Conservation (phyloP, 1,140 invertebrate genomes). For the Drosophila miranda region DNA sequence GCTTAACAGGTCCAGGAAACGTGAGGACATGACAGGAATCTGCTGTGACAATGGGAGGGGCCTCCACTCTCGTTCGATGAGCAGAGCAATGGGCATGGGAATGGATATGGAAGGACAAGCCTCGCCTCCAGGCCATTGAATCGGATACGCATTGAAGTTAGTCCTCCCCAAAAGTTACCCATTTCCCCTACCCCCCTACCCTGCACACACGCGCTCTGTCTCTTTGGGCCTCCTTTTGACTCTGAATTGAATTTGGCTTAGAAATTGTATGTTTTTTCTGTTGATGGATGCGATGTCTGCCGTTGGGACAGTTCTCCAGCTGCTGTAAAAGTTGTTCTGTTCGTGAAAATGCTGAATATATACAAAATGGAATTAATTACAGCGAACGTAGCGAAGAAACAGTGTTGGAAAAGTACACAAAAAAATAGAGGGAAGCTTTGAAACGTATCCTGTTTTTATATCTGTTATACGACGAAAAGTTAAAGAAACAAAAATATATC, state of each 20-base stretch:
- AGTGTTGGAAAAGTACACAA: not conserved
- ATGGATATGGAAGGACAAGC: constrained; percentile 8
- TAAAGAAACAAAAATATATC: too few species aligned
- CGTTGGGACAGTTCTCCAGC: constrained; percentile 9
- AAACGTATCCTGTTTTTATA: too few species aligned
- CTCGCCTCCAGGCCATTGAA: constrained; percentile 62
- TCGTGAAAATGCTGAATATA: constrained; percentile 29
- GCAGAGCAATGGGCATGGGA: not conserved
- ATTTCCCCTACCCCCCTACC: not conserved
- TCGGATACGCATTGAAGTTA: constrained; percentile 67
- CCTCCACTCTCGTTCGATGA: not conserved
- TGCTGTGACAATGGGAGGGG: constrained; percentile 44
- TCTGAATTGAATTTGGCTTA: constrained; percentile 47
- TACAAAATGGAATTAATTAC: constrained; percentile 45
- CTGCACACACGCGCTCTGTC: too few species aligned
- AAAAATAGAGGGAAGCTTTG: too few species aligned
- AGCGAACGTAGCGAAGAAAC: constrained; percentile 18
- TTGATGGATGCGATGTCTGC: constrained; percentile 29
- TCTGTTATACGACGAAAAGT: too few species aligned
- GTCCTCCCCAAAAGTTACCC: constrained; percentile 1
- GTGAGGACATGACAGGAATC: constrained; percentile 74
- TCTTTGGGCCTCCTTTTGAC: not conserved
- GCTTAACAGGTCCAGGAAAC: constrained; percentile 62
- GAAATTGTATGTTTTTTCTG: constrained; percentile 46
- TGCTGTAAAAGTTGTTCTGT: constrained; percentile 5